Conservation (phyloP, 2,888 invertebrate species). For the Anorthoa munda region DNA sequence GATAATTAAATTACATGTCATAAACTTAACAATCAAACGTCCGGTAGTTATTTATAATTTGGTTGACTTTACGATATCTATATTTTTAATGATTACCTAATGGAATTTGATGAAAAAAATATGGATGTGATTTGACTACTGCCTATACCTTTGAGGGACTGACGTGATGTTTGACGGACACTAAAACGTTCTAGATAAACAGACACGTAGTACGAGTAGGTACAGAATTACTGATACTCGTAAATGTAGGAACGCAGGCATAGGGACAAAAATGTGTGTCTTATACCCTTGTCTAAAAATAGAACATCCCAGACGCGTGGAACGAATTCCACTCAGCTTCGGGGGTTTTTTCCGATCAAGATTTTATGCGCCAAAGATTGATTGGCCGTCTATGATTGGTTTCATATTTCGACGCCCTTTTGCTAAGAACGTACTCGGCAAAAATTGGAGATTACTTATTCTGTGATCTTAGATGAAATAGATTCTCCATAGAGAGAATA, state of each 20-base stretch:
- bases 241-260: not conserved
- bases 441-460: not conserved
- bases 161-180: not conserved
- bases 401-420: slow-evolving; percentile 26
- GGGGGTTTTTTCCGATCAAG: slow-evolving; percentile 23
- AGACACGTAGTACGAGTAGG: not conserved
- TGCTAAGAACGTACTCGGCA: not conserved
- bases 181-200: not conserved
- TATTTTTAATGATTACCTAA: too few relatives aligned
- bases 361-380: slow-evolving; percentile 30
- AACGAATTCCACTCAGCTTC: slow-evolving; percentile 10
- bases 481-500: not conserved
- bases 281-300: slow-evolving; percentile 20
- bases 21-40: too few relatives aligned
- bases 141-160: not conserved
- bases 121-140: too few relatives aligned
- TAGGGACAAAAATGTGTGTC: not conserved
- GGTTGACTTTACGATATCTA: too few relatives aligned
- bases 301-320: not conserved
- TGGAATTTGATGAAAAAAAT: too few relatives aligned
- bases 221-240: too few relatives aligned
- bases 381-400: slow-evolving; percentile 38
- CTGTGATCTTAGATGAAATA: not conserved
- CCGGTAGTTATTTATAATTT: too few relatives aligned
- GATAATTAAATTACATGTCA: too few relatives aligned